Evolutionary conservation across 2,113 vertebrate species (phyloP).

Genomic region (Notarius quadriscutis): DNA sequence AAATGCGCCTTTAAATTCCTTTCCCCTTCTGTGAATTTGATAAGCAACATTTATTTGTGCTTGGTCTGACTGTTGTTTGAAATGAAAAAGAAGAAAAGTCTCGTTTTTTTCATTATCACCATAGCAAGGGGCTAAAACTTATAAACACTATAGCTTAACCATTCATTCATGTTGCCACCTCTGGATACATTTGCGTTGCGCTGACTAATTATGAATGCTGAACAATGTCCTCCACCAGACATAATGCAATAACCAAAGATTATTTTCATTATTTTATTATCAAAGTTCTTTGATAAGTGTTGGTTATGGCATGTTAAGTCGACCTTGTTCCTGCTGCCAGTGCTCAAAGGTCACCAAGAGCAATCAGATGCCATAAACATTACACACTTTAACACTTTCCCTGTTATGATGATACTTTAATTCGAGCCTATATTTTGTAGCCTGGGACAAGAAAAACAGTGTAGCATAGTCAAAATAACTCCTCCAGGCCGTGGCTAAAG

Average conservation of each 20-base stretch:
- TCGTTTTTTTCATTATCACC: background rate
- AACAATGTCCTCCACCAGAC: background rate
- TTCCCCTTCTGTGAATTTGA: background rate
- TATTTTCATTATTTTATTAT: background rate
- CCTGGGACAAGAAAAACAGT: constrained; percentile 4
- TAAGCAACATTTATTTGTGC: background rate
- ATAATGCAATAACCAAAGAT: background rate
- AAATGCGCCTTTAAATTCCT: background rate
- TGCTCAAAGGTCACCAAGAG: constrained; percentile 39
- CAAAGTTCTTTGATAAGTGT: background rate
- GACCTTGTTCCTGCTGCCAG: constrained; percentile 11
- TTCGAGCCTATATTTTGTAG: background rate
- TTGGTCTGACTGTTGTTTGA: background rate
- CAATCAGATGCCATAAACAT: constrained; percentile 31
- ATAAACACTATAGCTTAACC: background rate
- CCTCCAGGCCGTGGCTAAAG: background rate
- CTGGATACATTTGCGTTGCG: background rate
- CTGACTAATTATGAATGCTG: background rate
- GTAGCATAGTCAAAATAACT: too few species aligned
- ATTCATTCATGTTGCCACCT: background rate
- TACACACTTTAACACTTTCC: constrained; percentile 38
- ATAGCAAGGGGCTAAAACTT: background rate
- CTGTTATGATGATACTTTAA: background rate
- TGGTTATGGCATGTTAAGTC: background rate
- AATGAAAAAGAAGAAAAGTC: background rate